Evolutionary conservation across 2,797 vertebrate species (phyloP).

Genomic region (Falco peregrinus): DNA sequence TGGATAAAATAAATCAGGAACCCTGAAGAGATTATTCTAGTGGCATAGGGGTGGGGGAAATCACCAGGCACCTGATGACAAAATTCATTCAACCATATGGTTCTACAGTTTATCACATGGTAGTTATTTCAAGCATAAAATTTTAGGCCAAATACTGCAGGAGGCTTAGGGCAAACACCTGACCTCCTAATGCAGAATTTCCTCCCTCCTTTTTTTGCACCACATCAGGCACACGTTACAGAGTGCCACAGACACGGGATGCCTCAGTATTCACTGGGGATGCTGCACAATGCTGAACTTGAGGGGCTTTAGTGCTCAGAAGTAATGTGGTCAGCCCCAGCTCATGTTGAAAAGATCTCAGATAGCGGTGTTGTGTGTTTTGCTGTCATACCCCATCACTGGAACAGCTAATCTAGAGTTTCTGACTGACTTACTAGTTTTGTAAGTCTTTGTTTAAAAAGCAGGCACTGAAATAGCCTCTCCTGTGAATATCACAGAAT

Average conservation of each 20-base stretch:
- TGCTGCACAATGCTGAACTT: no score
- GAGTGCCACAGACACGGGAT: not conserved
- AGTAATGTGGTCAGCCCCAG: not conserved
- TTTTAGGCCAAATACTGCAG: not conserved
- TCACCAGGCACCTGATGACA: not conserved
- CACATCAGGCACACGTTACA: accelerated
- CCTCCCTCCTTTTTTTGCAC: not conserved
- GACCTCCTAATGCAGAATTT: not conserved
- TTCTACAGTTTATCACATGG: not conserved
- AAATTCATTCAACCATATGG: not conserved
- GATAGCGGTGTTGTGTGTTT: not conserved
- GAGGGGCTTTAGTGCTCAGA: not conserved
- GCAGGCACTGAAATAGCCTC: not conserved
- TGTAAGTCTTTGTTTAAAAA: not conserved
- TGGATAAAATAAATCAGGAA: not conserved
- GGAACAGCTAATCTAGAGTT: not conserved
- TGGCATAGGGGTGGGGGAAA: not conserved
- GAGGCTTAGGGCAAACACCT: not conserved
- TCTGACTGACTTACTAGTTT: not conserved
- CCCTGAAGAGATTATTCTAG: not conserved
- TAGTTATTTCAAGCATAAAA: not conserved
- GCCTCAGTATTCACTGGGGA: not conserved
- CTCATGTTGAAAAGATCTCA: not conserved
- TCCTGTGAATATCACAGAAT: not conserved
- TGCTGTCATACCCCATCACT: no score